Conservation (phyloP, 1,140 invertebrate genomes). For the Drosophila setifemur region DNA sequence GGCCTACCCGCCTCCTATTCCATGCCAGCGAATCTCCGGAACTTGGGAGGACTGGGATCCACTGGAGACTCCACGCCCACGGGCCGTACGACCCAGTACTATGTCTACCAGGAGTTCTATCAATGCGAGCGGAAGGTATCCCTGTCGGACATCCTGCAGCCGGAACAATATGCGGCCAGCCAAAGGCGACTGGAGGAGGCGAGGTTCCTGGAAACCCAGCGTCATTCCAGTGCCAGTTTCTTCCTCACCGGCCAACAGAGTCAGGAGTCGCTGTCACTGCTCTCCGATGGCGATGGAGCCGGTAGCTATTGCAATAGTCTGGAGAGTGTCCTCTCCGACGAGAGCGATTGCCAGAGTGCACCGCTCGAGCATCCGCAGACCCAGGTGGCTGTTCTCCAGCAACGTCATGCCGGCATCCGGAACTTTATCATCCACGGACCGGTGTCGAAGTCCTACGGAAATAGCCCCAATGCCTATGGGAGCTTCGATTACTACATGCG, state of each 20-base stretch:
- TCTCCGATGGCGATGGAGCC: slow-evolving; percentile 84
- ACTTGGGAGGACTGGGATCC: slow-evolving; percentile 51
- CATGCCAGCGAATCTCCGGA: slow-evolving; percentile 60
- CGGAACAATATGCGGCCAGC: slow-evolving; percentile 57
- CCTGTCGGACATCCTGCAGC: slow-evolving; percentile 76
- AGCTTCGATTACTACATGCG: slow-evolving; percentile 82
- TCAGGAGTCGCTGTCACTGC: slow-evolving; percentile 90
- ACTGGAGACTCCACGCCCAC: slow-evolving; percentile 62
- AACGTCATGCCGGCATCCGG: slow-evolving; percentile 70
- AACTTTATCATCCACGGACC: slow-evolving; percentile 77
- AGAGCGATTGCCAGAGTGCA: slow-evolving; percentile 90
- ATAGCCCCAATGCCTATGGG: slow-evolving; percentile 84
- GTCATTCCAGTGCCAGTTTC: slow-evolving; percentile 86
- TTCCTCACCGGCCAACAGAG: slow-evolving; percentile 85
- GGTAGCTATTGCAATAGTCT: slow-evolving; percentile 88
- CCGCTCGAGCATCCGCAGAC: slow-evolving; percentile 85
- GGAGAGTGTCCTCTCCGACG: slow-evolving; percentile 91
- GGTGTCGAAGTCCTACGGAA: slow-evolving; percentile 85
- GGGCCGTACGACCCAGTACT: slow-evolving; percentile 87
- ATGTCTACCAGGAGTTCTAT: slow-evolving; percentile 86
- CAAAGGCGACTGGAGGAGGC: slow-evolving; percentile 71
- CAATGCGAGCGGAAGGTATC: slow-evolving; percentile 78
- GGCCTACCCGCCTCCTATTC: slow-evolving; percentile 59
- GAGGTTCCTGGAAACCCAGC: slow-evolving; percentile 82
- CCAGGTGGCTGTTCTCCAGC: slow-evolving; percentile 84